These are phyloP conservation scores for Andrena trimmerana DNA, from an alignment of 2,888 invertebrate species.

Conservation along the genomic window DNA sequence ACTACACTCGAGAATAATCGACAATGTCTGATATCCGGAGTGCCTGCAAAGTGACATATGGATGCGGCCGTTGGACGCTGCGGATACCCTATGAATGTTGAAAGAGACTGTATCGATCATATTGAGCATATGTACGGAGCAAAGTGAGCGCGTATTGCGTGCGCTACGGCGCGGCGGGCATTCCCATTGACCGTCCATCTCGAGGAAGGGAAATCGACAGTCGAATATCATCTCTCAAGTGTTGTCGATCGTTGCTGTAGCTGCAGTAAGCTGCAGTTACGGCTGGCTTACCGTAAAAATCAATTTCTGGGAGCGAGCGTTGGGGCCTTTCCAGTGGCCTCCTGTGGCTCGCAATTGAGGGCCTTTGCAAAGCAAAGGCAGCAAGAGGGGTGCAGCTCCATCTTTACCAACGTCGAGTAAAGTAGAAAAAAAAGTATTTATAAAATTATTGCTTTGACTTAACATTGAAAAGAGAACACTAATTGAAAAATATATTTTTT, in stretches of 20 bases:
- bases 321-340: no score
- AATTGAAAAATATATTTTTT: no score
- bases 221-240: conserved; percentile 35
- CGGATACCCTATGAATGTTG: conserved; percentile 58
- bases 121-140: conserved; percentile 4
- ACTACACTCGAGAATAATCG: conserved; percentile 48
- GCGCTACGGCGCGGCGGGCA: conserved; percentile 1
- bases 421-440: no score
- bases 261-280: neutral
- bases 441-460: no score
- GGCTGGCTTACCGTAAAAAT: neutral
- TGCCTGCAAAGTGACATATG: conserved; percentile 39
- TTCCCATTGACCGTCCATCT: conserved; percentile 20
- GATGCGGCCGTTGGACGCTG: conserved; percentile 23
- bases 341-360: no score
- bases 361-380: no score
- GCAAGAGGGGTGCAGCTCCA: no score
- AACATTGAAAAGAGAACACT: no score
- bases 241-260: conserved; percentile 20
- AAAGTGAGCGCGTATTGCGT: conserved; percentile 36
- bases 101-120: conserved; percentile 45
- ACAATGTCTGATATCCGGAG: conserved; percentile 48
- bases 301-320: no score
- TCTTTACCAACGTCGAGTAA: no score
- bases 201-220: conserved; percentile 52